These are phyloP conservation scores for Pardalotus punctatus DNA, from an alignment of 2,113 vertebrate genomes.

Conservation along the genomic window DNA sequence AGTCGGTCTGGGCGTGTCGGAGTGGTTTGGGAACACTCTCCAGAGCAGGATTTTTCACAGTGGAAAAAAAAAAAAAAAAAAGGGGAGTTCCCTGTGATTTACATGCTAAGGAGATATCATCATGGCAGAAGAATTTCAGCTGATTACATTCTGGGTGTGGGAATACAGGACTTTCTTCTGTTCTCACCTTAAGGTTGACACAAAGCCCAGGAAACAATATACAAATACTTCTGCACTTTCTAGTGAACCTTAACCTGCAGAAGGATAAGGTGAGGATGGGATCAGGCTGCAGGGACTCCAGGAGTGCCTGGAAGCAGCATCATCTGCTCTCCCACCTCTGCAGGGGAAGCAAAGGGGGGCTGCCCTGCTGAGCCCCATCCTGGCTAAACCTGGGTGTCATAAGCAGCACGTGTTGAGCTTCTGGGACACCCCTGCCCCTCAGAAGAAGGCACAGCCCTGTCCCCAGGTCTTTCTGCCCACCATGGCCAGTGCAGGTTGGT, in stretches of 20 bases:
- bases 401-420: neutral
- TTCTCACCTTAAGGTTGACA: conserved; percentile 40
- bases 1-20: conserved; percentile 39
- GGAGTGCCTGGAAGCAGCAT: neutral
- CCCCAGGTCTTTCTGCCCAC: neutral
- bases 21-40: conserved; percentile 55
- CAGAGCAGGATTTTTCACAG: neutral
- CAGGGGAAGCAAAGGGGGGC: neutral
- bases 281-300: neutral
- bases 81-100: neutral
- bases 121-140: conserved; percentile 44
- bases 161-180: conserved; percentile 41
- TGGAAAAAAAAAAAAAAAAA: neutral
- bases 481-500: fast-evolving
- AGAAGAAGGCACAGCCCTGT: neutral
- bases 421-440: neutral
- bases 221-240: neutral
- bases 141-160: conserved; percentile 61
- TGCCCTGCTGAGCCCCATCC: neutral
- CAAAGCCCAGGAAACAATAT: neutral
- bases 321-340: neutral
- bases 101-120: conserved; percentile 38
- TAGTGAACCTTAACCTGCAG: neutral
- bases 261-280: neutral
- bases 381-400: neutral